Conservation (phyloP, 2,113 vertebrate species). For the Chaetodon trifascialis region DNA sequence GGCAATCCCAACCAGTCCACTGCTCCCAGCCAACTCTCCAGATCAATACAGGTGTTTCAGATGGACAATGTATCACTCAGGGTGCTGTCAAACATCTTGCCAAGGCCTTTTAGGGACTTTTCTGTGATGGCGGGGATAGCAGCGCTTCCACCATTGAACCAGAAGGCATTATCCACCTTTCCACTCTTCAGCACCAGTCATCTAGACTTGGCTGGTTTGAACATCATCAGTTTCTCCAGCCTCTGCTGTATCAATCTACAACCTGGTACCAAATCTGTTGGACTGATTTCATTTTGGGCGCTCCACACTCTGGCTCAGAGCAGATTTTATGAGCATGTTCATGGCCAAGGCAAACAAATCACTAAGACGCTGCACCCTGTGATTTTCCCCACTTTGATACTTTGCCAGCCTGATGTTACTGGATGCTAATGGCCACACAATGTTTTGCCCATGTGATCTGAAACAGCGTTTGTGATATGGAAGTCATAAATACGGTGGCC, state of each 20-base stretch:
- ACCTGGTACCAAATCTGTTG: constrained; percentile 9
- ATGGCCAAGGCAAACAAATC: constrained; percentile 37
- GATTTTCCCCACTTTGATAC: constrained; percentile 25
- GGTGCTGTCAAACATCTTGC: not conserved
- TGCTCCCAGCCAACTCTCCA: not conserved
- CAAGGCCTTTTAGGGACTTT: not conserved
- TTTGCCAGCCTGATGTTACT: constrained; percentile 28
- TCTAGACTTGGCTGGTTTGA: not conserved
- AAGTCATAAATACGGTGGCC: no score
- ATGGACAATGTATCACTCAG: not conserved
- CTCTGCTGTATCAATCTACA: constrained; percentile 23
- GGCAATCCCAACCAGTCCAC: not conserved
- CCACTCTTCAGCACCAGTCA: not conserved
- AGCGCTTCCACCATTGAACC: not conserved
- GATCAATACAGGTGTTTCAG: not conserved
- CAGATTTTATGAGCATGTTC: constrained; percentile 49
- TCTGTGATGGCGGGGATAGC: not conserved
- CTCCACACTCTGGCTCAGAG: constrained; percentile 15
- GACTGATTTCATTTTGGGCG: constrained; percentile 10
- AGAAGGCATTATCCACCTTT: not conserved
- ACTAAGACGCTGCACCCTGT: constrained; percentile 30
- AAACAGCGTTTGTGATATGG: not conserved
- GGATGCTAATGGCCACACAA: not conserved
- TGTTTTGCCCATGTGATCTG: not conserved
- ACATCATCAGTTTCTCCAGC: constrained; percentile 9